Evolutionary conservation across 1,140 invertebrate genomes (phyloP), one percentile per base, ranked within the genome.

Genomic region (Diprion similis): DNA sequence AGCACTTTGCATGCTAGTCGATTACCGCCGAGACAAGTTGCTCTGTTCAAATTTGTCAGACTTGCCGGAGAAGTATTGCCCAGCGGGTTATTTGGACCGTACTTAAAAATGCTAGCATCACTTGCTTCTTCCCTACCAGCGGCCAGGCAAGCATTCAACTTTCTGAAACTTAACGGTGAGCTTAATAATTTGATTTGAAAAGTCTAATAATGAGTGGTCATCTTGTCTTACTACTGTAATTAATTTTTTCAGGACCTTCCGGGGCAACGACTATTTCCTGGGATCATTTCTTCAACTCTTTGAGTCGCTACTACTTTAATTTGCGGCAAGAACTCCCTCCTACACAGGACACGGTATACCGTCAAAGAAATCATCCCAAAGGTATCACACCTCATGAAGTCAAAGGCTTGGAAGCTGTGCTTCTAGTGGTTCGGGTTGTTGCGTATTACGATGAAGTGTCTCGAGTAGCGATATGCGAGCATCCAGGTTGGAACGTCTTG

Each of bases 41-140:
- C 94, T 0, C 89, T 98, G 10, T 96, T 95, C 85, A 98, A 98
- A 89, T 98, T 98, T 86, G 92, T 98, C 6, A 90, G 95, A 8
- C 89, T 96, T 71, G 94, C 96, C 59, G 95, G 96, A 67, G 96
- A 97, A 84, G 89, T 96, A 82, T 86, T 98, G 47, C 94, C 95
- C n/a, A 91, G 95, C 13, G 92, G 94, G 3, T 86, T 98, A 46
- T 97, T 97, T 84, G 93, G 95, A 10, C 93, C 95, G 0, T 98
- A 98, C 86, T 88, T 98, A 66, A 93, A 93, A 74, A 96, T 98
- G 92, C 90, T 98, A 72, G 92, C 92, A 0, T 94, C 95, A 10
- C 88, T 99, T 37, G 93, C 95, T 0, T 93, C 92, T 74, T 92
- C 92, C 24, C 89, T 90, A 18, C 90, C 91, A 81, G 91, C 93